Evolutionary conservation across 2,888 invertebrate genomes (phyloP).

Genomic region (Luperina testacea): DNA sequence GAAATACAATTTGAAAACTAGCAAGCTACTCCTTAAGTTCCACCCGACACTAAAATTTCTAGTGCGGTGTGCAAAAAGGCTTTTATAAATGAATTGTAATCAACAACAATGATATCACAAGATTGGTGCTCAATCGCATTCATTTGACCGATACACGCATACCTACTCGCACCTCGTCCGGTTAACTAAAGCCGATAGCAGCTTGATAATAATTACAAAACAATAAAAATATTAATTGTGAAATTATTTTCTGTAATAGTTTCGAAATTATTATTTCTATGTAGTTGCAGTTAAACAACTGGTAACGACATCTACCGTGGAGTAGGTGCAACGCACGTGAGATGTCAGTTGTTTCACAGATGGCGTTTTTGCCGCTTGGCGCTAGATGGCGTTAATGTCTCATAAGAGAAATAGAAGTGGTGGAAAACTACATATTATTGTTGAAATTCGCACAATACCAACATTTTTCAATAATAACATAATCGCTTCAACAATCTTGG

Average conservation of each 20-base stretch:
- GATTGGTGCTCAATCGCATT: slow-evolving; percentile 53
- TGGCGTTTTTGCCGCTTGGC: slow-evolving; percentile 50
- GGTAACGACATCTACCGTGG: slow-evolving; percentile 74
- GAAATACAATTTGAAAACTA: background rate
- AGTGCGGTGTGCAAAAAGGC: slow-evolving; percentile 75
- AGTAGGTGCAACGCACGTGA: slow-evolving; percentile 55
- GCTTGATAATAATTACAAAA: slow-evolving; percentile 50
- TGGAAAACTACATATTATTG: background rate
- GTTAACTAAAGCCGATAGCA: slow-evolving; percentile 41
- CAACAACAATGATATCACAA: slow-evolving; percentile 62
- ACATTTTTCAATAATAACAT: background rate
- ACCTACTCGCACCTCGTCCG: slow-evolving; percentile 31
- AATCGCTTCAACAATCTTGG: background rate
- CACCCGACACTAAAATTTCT: slow-evolving; percentile 79
- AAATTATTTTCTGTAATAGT: slow-evolving; percentile 5
- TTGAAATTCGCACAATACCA: no score
- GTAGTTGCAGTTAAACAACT: slow-evolving; percentile 19
- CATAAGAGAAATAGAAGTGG: background rate
- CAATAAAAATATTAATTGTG: slow-evolving; percentile 21
- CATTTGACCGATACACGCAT: slow-evolving; percentile 47
- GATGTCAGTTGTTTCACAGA: background rate
- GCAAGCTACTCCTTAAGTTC: slow-evolving; percentile 79
- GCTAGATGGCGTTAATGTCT: slow-evolving; percentile 72
- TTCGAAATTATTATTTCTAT: slow-evolving; percentile 7
- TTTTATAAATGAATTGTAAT: slow-evolving; percentile 69